Percentiles rank a stretch among this genome's conserved stretches.
Evolutionary conservation across 2,113 vertebrate genomes (phyloP).

Genomic region (Callopanchax toddi): DNA sequence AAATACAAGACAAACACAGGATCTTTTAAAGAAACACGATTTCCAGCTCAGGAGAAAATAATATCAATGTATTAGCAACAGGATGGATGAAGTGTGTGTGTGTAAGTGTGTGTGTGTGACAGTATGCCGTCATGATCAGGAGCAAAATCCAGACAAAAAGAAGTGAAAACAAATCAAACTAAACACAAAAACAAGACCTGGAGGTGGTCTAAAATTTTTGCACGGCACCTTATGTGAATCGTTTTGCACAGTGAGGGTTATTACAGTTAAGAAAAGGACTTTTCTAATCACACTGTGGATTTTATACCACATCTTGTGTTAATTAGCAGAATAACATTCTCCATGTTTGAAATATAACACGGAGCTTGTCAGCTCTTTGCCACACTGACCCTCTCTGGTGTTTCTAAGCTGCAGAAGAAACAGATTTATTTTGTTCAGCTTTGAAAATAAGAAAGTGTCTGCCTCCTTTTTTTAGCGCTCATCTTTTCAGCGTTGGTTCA

Average conservation of each 20-base stretch:
- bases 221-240: too few species aligned
- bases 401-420: constrained; percentile 11
- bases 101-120: too few species aligned
- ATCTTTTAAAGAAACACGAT: neutral
- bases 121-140: too few species aligned
- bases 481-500: neutral
- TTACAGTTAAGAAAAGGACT: neutral
- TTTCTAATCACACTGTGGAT: neutral
- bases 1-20: neutral
- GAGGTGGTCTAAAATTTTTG: neutral
- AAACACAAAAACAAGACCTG: too few species aligned
- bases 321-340: neutral
- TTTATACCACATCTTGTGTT: neutral
- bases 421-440: constrained; percentile 9
- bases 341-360: neutral
- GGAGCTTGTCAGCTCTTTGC: neutral
- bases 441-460: constrained; percentile 9
- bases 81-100: too few species aligned
- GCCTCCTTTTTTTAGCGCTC: neutral
- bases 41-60: constrained; percentile 3
- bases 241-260: too few species aligned
- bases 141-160: too few species aligned
- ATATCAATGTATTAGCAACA: too few species aligned
- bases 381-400: constrained; percentile 22
- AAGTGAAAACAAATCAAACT: too few species aligned